Evolutionary conservation across 2,888 invertebrate genomes (phyloP), one percentile per base, ranked within the genome.

Genomic region (Cylloceria caligata): DNA sequence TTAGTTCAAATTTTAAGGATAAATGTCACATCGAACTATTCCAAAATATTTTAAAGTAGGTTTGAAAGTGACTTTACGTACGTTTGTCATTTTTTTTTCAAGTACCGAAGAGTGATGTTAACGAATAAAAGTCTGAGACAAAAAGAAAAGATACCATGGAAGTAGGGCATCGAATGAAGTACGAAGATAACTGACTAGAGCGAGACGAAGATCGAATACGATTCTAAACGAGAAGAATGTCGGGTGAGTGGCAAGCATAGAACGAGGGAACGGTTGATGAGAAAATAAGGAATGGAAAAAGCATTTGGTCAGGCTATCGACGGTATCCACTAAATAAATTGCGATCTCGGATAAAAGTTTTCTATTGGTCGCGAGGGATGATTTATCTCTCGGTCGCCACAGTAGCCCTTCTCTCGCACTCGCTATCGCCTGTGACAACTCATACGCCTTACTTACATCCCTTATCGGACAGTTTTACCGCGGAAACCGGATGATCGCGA

Each of bases 291-390:
- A 42, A 62, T 4, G 27, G 16, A 62, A 9, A 62, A 45, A 19
- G 21, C 52, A 19, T 68, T 68, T 55, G 21, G 62, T 60, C 36
- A 52, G 69, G 52, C 55, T 80, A 64, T 68, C 52, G 72, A 68
- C 49, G 49, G 36, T 72, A 72, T 77, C 62, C 67, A 73, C 72
- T 81, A 77, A 68, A 77, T 81, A 81, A 81, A 81, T 81, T 81
- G 81, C 76, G 67, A 73, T 77, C 68, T 0, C 45, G 34, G 55
- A 68, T 72, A 68, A 77, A 77, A 81, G 76, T 77, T 77, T 73
- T 77, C 81, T 62, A 81, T 73, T 68, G 77, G 60, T 67, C 68
- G 42, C n/a, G n/a, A n/a, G n/a, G 57, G 72, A 81, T 77, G 77
- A 77, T 77, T 68, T 72, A 81, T 81, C 68, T 62, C 73, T 62